Evolutionary conservation across 2,113 vertebrate genomes (phyloP).

Genomic region (Aegotheles bennettii): DNA sequence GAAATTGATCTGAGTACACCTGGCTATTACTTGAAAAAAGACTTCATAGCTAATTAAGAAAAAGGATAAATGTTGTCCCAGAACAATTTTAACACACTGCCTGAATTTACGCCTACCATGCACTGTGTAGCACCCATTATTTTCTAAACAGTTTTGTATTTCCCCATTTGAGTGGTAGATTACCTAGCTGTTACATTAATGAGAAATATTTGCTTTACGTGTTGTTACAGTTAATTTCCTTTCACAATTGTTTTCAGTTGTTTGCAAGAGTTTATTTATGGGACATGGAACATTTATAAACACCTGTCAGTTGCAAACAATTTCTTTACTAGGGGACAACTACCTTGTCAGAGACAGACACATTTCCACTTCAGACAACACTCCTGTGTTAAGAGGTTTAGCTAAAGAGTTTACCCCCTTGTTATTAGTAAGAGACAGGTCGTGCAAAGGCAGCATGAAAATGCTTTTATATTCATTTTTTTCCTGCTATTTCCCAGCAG

Average conservation of each 20-base stretch:
- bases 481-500: not conserved
- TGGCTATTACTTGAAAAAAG: not conserved
- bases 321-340: not conserved
- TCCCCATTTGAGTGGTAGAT: not conserved
- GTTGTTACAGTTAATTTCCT: not conserved
- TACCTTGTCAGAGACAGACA: not conserved
- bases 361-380: not conserved
- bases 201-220: not conserved
- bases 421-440: not conserved
- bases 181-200: not conserved
- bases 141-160: not conserved
- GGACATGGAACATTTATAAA: not conserved
- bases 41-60: not conserved
- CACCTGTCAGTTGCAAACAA: not conserved
- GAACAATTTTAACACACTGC: not conserved
- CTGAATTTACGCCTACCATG: not conserved
- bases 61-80: not conserved
- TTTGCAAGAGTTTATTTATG: not conserved
- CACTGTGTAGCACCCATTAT: not conserved
- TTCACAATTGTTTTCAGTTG: not conserved
- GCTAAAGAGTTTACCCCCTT: not conserved
- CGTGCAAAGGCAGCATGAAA: not conserved
- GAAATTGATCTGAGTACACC: not conserved
- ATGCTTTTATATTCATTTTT: not conserved
- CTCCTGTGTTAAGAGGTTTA: not conserved